Evolutionary conservation across 2,888 invertebrate species (phyloP), one percentile per base, ranked within the genome.

Genomic region (Ferrisia virgata): DNA sequence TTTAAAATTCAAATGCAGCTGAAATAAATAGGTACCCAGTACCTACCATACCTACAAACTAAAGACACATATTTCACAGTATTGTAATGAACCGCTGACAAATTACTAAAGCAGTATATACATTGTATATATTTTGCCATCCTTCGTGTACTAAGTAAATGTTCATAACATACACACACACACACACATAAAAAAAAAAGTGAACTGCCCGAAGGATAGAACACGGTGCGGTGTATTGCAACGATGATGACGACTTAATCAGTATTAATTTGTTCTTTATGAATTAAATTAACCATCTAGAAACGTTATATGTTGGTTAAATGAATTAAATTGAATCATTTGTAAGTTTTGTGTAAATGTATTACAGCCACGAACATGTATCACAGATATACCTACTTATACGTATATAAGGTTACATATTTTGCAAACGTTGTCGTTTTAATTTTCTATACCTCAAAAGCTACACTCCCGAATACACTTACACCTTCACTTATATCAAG

Each of bases 231-330:
- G 28, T 22, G 8, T 28, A 15, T n/a, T n/a, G n/a, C n/a, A n/a
- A n/a, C 28, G 5, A 64, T 28, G 53, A 28, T 64, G 39, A 82
- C 72, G 82, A 82, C 82, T 82, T 82, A 82, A 82, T 82, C 82
- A 36, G 22, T 82, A 40, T 72, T 40, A 82, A 82, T 82, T 82
- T 64, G 82, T 53, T 43, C 69, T 82, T 82, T 58, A 82, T 69
- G 82, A 69, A 82, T 82, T 82, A 58, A 82, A 69, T 82, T 82
- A 82, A 64, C 69, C 82, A 40, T 82, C 43, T 81, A 81, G 58
- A 58, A 58, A 43, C 58, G 81, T 33, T 81, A 31, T 58, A 81
- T 81, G 81, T 81, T 81, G 81, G 53, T 81, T 81, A 47, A 81
- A 81, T 53, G 81, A 81, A 81, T 58, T 81, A 33, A 81, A 81